Percentiles rank a stretch among this genome's conserved stretches.
Evolutionary conservation across 2,888 invertebrate species (phyloP).

Genomic region (Tiphia femorata): DNA sequence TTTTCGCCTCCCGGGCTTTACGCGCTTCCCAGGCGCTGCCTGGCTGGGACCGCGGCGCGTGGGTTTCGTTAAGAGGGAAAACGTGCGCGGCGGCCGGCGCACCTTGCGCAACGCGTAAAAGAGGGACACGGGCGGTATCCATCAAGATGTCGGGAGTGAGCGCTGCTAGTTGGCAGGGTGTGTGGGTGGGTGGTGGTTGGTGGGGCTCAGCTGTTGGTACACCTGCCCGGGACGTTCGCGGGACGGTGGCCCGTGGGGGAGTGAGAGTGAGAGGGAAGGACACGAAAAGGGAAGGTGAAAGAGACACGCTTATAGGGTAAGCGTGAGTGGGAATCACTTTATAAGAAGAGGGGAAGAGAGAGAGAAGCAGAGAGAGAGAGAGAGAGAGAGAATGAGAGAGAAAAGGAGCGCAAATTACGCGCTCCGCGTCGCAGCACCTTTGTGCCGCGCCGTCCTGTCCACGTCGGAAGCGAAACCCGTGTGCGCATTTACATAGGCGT

Average conservation of each 20-base stretch:
- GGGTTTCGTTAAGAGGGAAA: conserved; percentile 38
- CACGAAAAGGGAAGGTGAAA: background rate
- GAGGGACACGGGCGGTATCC: conserved; percentile 43
- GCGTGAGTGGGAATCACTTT: background rate
- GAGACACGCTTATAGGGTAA: no score
- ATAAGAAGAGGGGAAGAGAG: background rate
- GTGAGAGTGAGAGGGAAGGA: conserved; percentile 25
- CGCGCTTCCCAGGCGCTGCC: background rate
- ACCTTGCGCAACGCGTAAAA: conserved; percentile 49
- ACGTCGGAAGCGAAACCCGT: conserved; percentile 30
- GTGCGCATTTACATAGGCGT: conserved; percentile 54
- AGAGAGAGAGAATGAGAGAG: background rate
- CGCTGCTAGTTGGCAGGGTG: background rate
- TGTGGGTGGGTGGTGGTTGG: conserved; percentile 37
- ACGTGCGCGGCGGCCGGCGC: conserved; percentile 34
- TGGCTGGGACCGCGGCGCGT: conserved; percentile 29
- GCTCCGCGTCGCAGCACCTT: conserved; percentile 26
- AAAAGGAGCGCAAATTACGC: conserved; percentile 11
- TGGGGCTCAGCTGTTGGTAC: conserved; percentile 59
- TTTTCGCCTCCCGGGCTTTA: no score
- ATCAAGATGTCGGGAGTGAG: conserved; percentile 43
- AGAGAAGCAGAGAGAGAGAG: no score
- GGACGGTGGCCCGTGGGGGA: background rate
- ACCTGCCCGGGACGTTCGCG: conserved; percentile 58
- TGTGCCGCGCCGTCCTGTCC: conserved; percentile 38